Base-by-base conservation (phyloP, 2,797 vertebrate genomes). In the Pogonophryne albipinna region DNA sequence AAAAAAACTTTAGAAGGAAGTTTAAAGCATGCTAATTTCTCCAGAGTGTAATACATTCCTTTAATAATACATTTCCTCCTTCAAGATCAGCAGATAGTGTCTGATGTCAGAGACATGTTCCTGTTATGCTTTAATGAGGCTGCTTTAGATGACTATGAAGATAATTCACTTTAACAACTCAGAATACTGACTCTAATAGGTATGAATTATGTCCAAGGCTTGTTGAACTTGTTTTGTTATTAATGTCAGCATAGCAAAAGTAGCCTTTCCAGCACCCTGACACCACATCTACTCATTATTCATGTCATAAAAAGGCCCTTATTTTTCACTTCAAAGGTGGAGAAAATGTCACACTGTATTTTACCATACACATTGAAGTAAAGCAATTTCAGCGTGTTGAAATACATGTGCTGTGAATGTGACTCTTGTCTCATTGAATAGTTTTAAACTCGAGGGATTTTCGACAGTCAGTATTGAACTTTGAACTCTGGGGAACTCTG, bases 41-140 rank as follows among this genome's bases (percentile, higher is more conserved):
- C 79, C 68, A 66, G 82, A 67, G 83, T 65, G 52, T 74, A 70
- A 82, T 82, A 79, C 84, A 88, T 67, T 71, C 81, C 86, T 85
- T 64, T 38, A 38, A 38, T 38, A 38, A 38, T 38, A 38, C 34
- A 91, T 75, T 82, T 78, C 66, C 68, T 66, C n/a, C 46, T 67
- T 76, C 69, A 70, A 74, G 79, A 85, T 88, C 78, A 67, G 62
- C 57, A 68, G 72, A 89, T 83, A 79, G 60, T 20, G 66, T 74
- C 66, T 78, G 78, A 79, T 85, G 69, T 83, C 67, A 85, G 73
- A 75, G 77, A 76, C 74, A 66, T 1, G 14, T 52, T 78, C 49
- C 73, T 76, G 20, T 79, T 49, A 52, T 12, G 66, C 62, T 70
- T 87, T 87, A 87, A 89, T 86, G 87, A 87, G 83, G 69, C 79